A percentile compares a stretch with the other conserved stretches of the same genome.
Conservation (phyloP, 1,140 invertebrate species). For the Subanguina moxae region DNA sequence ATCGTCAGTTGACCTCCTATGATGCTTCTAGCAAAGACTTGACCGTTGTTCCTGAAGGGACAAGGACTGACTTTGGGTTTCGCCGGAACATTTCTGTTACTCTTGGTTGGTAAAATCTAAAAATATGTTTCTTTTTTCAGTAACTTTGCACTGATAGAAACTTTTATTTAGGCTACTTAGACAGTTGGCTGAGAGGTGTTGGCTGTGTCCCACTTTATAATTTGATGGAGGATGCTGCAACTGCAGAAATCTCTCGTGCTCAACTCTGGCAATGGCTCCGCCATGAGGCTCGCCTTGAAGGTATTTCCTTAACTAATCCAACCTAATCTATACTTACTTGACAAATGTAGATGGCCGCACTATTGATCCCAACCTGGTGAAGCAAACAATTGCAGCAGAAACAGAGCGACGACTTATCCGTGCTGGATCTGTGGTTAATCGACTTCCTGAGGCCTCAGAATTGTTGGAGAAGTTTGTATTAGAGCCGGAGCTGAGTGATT, state of each 20-base stretch:
- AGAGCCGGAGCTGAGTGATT: conserved; percentile 52
- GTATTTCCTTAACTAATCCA: conserved; percentile 3
- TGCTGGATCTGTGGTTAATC: conserved; percentile 58
- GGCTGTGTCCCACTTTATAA: conserved; percentile 70
- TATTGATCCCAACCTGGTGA: conserved; percentile 50
- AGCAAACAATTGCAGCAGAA: conserved; percentile 57
- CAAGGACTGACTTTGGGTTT: conserved; percentile 66
- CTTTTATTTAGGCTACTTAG: conserved; percentile 66
- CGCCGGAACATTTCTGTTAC: conserved; percentile 68
- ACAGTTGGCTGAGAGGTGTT: conserved; percentile 68
- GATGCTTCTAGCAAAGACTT: conserved; percentile 60
- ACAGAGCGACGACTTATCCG: conserved; percentile 56
- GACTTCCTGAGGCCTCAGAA: conserved; percentile 56
- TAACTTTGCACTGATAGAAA: conserved; percentile 56
- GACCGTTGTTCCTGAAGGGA: conserved; percentile 66
- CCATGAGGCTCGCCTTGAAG: conserved; percentile 63
- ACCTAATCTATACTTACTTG: too few relatives aligned
- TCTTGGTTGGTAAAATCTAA: conserved; percentile 28
- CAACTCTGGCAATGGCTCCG: conserved; percentile 74
- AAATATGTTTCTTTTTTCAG: not conserved
- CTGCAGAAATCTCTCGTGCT: conserved; percentile 71
- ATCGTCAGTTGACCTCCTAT: conserved; percentile 47
- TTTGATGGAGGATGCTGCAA: conserved; percentile 71
- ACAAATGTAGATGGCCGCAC: conserved; percentile 43
- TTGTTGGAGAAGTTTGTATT: conserved; percentile 56